Evolutionary conservation across 2,113 vertebrate genomes (phyloP), one percentile per base, ranked within the genome.

Genomic region (Thunnus maccoyii): DNA sequence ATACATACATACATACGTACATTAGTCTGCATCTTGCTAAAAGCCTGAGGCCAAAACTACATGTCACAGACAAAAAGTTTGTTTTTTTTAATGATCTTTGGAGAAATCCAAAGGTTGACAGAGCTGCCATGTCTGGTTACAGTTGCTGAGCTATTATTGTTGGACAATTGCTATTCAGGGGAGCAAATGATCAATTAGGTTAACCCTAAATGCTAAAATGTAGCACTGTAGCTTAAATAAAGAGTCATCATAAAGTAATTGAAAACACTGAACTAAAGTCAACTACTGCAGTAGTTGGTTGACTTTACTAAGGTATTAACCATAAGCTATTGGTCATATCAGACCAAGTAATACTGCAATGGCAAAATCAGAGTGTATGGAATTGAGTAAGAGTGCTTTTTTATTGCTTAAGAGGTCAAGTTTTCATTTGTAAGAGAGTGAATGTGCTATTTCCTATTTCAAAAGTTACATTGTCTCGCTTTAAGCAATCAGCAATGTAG

Each of bases 391-490:
- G 12, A 5, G 20, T 22, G n/a, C 46, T 44, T 8, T 44, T 8
- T 63, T 41, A 41, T 41, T 41, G 41, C 20, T 14, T 22, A 18
- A 6, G 22, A 32, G 3, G 36, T 30, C 16, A 17, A 15, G 4
- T 0, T 47, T 48, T 17, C 22, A 18, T 9, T 76, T 32, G 10
- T 17, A 47, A 36, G 74, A 47, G 20, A 64, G 41, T 18, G 17
- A 56, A 76, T 30, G 18, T 36, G 44, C 5, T 10, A 47, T 75
- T 76, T 58, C 14, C 6, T 14, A 30, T 57, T 22, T 47, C 14
- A 58, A 64, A 57, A 61, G 46, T 52, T 70, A 52, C 47, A 36
- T 54, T 20, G 32, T 52, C 47, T 54, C 13, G 4, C 48, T 62
- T 56, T 9, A 17, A 41, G 36, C 36, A 41, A 41, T 41, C 36